Evolutionary conservation across 2,888 invertebrate species (phyloP).

Genomic region (Nasonia oneida): DNA sequence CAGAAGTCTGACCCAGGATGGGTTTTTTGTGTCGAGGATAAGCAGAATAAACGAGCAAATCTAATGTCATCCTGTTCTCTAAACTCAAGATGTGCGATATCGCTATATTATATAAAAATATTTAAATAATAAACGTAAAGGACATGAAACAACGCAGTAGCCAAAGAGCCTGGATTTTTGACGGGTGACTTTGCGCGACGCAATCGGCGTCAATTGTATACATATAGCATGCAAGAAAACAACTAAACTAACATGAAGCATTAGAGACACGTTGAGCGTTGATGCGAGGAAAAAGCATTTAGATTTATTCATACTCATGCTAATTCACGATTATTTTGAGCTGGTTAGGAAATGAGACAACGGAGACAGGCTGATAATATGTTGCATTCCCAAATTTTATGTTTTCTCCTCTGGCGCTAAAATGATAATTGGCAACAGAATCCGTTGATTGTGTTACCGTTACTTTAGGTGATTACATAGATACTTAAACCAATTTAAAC

Average conservation of each 20-base stretch:
- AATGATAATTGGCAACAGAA: slow-evolving; percentile 21
- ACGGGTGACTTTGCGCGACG: slow-evolving; percentile 55
- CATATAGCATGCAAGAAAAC: slow-evolving; percentile 25
- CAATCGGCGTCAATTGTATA: slow-evolving; percentile 23
- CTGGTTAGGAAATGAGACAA: slow-evolving; percentile 15
- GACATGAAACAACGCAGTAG: slow-evolving; percentile 67
- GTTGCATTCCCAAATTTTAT: slow-evolving; percentile 49
- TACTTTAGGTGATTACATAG: slow-evolving; percentile 17
- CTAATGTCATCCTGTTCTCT: slow-evolving; percentile 66
- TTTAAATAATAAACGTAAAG: slow-evolving; percentile 69
- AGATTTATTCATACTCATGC: slow-evolving; percentile 33
- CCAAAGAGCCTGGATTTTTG: slow-evolving; percentile 72
- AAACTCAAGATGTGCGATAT: slow-evolving; percentile 72
- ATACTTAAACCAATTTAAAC: slow-evolving; percentile 37
- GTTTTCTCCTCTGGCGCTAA: slow-evolving; percentile 31
- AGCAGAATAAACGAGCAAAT: not conserved
- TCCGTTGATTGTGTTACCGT: slow-evolving; percentile 28
- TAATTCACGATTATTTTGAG: slow-evolving; percentile 49
- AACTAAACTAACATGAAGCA: slow-evolving; percentile 19
- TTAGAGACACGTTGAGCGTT: not conserved
- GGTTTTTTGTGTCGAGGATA: not conserved
- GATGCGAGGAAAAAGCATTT: slow-evolving; percentile 29
- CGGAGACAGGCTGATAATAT: slow-evolving; percentile 39
- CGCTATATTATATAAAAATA: slow-evolving; percentile 70
- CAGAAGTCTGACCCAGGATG: slow-evolving; percentile 19